Evolutionary conservation across 2,797 vertebrate genomes (phyloP).

Genomic region (Leptoclinus maculatus): DNA sequence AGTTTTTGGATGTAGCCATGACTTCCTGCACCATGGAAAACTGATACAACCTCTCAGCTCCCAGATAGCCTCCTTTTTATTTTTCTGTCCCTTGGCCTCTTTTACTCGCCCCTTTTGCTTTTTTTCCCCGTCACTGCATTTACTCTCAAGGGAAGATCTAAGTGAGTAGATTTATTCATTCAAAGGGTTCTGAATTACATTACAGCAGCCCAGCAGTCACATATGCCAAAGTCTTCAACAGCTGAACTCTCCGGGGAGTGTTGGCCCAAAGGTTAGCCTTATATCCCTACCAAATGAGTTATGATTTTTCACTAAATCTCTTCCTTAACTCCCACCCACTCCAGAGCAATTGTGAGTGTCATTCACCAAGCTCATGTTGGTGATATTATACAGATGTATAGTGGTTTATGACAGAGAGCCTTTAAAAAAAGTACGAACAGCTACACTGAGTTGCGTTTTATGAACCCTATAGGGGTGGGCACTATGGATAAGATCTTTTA

Average conservation of each 20-base stretch:
- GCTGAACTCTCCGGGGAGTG: conserved; percentile 65
- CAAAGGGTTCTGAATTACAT: conserved; percentile 82
- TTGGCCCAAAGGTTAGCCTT: conserved; percentile 77
- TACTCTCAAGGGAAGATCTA: conserved; percentile 74
- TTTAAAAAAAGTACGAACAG: neutral
- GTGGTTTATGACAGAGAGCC: conserved; percentile 36
- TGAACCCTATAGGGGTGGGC: neutral
- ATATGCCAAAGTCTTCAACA: conserved; percentile 79
- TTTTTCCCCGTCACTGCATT: conserved; percentile 58
- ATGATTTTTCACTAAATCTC: conserved; percentile 75
- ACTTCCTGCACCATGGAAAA: conserved; percentile 55
- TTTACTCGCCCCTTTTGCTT: conserved; percentile 57
- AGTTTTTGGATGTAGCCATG: conserved; percentile 59
- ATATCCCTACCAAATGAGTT: conserved; percentile 80
- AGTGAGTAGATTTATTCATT: conserved; percentile 84
- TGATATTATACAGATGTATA: conserved; percentile 66
- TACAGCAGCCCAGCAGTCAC: conserved; percentile 75
- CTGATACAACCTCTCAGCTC: conserved; percentile 54
- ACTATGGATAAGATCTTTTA: neutral
- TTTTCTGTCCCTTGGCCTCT: conserved; percentile 60
- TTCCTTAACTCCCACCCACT: conserved; percentile 62
- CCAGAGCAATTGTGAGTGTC: conserved; percentile 52
- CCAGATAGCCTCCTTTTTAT: conserved; percentile 53
- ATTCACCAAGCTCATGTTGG: conserved; percentile 52
- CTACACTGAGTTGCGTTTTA: conserved; percentile 1